Conservation (phyloP, 2,113 vertebrate species). For the Hemicordylus capensis region DNA sequence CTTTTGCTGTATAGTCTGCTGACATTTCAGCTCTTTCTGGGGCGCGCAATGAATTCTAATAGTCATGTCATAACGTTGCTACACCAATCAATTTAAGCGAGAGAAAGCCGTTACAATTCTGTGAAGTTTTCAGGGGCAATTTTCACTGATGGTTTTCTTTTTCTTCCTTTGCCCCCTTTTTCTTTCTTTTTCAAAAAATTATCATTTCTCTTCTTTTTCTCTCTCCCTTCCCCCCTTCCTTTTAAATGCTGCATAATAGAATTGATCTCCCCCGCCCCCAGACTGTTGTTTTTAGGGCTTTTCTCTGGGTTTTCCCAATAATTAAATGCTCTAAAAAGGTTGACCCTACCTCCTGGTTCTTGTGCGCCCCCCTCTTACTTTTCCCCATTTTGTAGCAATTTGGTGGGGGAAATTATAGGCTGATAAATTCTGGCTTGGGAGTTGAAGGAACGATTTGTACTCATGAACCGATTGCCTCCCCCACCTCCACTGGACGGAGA, state of each 20-base stretch:
- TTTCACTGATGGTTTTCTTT: constrained; percentile 74
- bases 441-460: constrained; percentile 6
- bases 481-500: background rate
- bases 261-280: constrained; percentile 42
- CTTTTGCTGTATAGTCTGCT: constrained; percentile 78
- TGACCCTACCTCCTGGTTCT: background rate
- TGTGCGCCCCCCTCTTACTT: constrained; percentile 20
- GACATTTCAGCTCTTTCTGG: constrained; percentile 80
- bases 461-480: constrained; percentile 1
- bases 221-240: background rate
- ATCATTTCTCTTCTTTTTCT: constrained; percentile 50
- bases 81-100: constrained; percentile 78
- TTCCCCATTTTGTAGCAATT: constrained; percentile 32
- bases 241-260: constrained; percentile 43
- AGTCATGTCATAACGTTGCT: constrained; percentile 79
- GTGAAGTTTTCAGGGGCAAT: constrained; percentile 74
- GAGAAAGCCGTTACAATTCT: constrained; percentile 76
- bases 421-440: constrained; percentile 11
- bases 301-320: constrained; percentile 24
- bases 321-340: constrained; percentile 26
- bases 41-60: constrained; percentile 82
- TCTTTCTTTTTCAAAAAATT: constrained; percentile 49
- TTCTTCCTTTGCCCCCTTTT: background rate
- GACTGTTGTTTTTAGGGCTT: background rate
- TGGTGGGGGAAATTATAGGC: constrained; percentile 33